Base-by-base conservation (phyloP, 1,140 invertebrate genomes). In the Neodiprion virginianus region DNA sequence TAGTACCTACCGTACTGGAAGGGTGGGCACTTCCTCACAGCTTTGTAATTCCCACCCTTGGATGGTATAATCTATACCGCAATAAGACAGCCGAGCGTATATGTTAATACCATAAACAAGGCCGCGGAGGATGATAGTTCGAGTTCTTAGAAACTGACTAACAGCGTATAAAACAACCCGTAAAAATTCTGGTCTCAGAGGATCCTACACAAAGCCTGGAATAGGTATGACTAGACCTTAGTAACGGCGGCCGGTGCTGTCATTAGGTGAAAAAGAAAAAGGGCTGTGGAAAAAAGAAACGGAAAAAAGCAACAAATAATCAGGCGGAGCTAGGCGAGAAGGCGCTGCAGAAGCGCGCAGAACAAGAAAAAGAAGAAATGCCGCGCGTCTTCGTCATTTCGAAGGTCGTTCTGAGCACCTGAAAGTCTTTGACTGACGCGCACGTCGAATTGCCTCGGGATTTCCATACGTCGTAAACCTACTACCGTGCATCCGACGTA, bases 201-300 rank as follows among this genome's bases (percentile, higher is more conserved):
- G 53, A 61, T 61, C 53, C 53, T 17, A 17, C 53, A 61, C 53
- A 61, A 61, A 61, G 53, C 11, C 11, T 12, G 53, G 11, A 8
- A 61, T 61, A 61, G 53, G 53, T 61, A 61, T 61, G 53, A 61
- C 53, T 61, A 17, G 53, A 61, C 53, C 8, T 61, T 61, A 61
- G 53, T 61, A 61, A 61, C 53, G 53, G 53, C 8, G 53, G 53
- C 53, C n/a, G 53, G 53, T 61, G 53, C 53, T 17, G 53, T 61
- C 53, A 61, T 61, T 61, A 61, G 53, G 53, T 61, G 53, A 61
- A 61, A 61, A 61, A 61, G 53, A 17, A 40, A 40, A 61, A 61
- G 53, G 28, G 28, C 28, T 40, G 28, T 3, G 5, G 28, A 40
- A 40, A 40, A 40, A 40, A 40, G 28, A 40, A 40, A 2, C 5